These are phyloP conservation scores for Chaenodraco wilsoni DNA, from an alignment of 2,797 vertebrate genomes.

Conservation along the genomic window DNA sequence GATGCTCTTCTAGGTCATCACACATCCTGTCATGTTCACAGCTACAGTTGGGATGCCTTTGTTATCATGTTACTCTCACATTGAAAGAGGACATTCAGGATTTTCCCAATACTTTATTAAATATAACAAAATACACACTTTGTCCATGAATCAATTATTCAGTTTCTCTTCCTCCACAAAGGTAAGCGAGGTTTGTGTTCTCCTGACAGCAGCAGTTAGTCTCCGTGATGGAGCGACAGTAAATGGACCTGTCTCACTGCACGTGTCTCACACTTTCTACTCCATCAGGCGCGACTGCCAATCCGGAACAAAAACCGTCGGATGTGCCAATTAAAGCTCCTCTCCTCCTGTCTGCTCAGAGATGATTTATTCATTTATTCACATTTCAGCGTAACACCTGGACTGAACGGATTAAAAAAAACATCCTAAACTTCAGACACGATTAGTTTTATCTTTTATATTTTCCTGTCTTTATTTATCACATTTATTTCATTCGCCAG, in stretches of 20 bases:
- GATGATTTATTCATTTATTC: slow-evolving; percentile 55
- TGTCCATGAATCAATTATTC: no score
- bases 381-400: slow-evolving; percentile 36
- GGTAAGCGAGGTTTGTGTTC: slow-evolving; percentile 6
- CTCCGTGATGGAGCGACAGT: slow-evolving; percentile 47
- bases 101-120: no score
- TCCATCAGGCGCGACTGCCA: slow-evolving; percentile 47
- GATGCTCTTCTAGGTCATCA: no score
- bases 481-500: slow-evolving; percentile 50
- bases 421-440: slow-evolving; percentile 13
- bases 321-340: slow-evolving; percentile 60
- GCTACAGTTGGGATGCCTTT: no score
- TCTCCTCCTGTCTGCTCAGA: slow-evolving; percentile 31
- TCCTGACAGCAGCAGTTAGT: slow-evolving; percentile 56
- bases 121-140: no score
- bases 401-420: slow-evolving; percentile 23
- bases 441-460: slow-evolving; percentile 40
- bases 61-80: no score
- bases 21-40: no score
- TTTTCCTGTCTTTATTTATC: slow-evolving; percentile 42
- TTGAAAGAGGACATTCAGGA: no score
- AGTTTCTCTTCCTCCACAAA: no score
- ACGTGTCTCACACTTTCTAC: slow-evolving; percentile 36
- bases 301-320: slow-evolving; percentile 50
- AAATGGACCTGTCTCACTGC: slow-evolving; percentile 35